Evolutionary conservation across 2,888 invertebrate genomes (phyloP).

Genomic region (Eupithecia pulchellata): DNA sequence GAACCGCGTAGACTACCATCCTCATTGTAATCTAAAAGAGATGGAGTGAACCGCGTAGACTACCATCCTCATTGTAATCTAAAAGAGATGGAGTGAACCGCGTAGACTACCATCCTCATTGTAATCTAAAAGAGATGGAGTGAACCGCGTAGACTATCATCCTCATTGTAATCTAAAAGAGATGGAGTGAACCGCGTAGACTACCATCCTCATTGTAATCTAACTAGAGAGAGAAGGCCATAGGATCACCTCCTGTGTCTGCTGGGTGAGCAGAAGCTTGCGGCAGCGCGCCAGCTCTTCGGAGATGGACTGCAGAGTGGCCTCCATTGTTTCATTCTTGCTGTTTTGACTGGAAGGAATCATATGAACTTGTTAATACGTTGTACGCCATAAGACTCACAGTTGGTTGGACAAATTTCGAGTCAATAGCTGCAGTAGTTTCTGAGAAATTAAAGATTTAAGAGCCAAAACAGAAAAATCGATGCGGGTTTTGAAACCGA

Average conservation of each 20-base stretch:
- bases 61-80: background rate
- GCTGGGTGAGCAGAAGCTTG: constrained; percentile 52
- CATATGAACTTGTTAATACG: no score
- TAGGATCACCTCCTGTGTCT: constrained; percentile 44
- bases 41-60: background rate
- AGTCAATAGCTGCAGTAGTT: no score
- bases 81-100: constrained; percentile 9
- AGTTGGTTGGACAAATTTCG: no score
- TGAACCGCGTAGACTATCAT: background rate
- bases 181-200: background rate
- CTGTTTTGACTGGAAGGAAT: background rate
- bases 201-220: background rate
- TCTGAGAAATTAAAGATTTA: no score
- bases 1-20: background rate
- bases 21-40: constrained; percentile 5
- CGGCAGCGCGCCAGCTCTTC: constrained; percentile 65
- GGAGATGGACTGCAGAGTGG: constrained; percentile 58
- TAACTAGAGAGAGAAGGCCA: constrained; percentile 24
- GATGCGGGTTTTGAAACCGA: no score
- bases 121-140: constrained; percentile 9
- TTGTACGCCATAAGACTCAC: no score
- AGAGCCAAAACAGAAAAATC: no score
- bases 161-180: constrained; percentile 5
- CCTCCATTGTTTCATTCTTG: constrained; percentile 57
- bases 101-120: background rate